These are phyloP conservation scores for Caiman crocodilus DNA, from an alignment of 2,797 vertebrate genomes.

Conservation along the genomic window DNA sequence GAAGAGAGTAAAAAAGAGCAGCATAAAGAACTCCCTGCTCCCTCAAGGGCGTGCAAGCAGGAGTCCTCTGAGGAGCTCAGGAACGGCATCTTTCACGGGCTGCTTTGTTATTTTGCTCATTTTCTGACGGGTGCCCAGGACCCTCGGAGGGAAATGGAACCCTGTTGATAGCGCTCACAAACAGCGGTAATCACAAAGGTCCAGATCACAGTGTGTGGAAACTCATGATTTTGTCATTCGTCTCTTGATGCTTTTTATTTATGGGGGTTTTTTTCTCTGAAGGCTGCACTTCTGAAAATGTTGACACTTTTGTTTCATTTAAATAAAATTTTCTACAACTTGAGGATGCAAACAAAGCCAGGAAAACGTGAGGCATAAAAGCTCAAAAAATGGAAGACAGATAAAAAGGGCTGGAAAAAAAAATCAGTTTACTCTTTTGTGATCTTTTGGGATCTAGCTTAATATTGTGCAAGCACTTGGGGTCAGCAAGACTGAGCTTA, in stretches of 20 bases:
- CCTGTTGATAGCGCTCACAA: background rate
- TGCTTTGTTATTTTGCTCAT: background rate
- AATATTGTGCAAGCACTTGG: background rate
- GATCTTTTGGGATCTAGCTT: background rate
- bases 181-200: background rate
- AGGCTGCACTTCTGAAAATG: accelerated
- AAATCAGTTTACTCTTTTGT: background rate
- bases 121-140: background rate
- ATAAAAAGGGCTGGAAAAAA: background rate
- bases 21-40: background rate
- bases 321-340: background rate
- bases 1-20: background rate
- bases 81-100: background rate
- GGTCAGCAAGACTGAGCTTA: background rate
- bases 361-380: background rate
- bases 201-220: background rate
- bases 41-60: background rate
- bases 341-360: background rate
- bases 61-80: background rate
- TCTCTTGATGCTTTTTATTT: background rate
- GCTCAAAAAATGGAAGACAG: background rate
- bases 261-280: background rate
- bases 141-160: background rate
- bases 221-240: background rate
- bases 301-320: background rate